These are phyloP conservation scores for Eustalomyia histrio DNA, from an alignment of 2,888 invertebrate genomes.

Conservation along the genomic window DNA sequence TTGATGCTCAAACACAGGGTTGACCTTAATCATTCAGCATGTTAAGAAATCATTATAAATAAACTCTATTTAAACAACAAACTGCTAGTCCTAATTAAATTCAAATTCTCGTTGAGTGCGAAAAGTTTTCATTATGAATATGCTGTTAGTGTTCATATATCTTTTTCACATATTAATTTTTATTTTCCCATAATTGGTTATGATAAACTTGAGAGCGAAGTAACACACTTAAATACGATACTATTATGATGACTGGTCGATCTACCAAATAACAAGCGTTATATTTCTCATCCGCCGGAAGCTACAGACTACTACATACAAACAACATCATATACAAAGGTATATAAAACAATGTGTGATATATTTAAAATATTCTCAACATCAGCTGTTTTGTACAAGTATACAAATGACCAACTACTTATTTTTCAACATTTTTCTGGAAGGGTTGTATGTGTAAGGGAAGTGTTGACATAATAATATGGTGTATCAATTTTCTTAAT, in stretches of 20 bases:
- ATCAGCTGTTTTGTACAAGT: background rate
- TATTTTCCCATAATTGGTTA: background rate
- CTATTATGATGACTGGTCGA: background rate
- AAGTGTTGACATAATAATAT: background rate
- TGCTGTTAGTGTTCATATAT: too few relatives aligned
- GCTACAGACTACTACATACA: slow-evolving; percentile 2
- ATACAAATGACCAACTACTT: background rate
- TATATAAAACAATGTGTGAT: background rate
- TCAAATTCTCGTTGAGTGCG: too few relatives aligned
- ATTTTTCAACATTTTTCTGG: background rate
- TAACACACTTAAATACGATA: background rate
- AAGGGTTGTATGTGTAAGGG: background rate
- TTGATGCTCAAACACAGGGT: too few relatives aligned
- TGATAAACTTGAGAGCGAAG: background rate
- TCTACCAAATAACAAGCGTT: slow-evolving; percentile 20
- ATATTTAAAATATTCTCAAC: background rate
- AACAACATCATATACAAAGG: slow-evolving; percentile 1
- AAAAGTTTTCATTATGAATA: too few relatives aligned
- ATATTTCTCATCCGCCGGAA: slow-evolving; percentile 60
- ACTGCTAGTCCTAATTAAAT: too few relatives aligned
- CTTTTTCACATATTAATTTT: too few relatives aligned
- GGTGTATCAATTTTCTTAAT: too few relatives aligned
- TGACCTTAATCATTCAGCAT: too few relatives aligned
- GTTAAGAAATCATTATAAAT: too few relatives aligned
- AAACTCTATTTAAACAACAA: too few relatives aligned